phyloP scores from a whole-genome alignment of 1,140 invertebrate species.

The Drosophila cardini region DNA sequence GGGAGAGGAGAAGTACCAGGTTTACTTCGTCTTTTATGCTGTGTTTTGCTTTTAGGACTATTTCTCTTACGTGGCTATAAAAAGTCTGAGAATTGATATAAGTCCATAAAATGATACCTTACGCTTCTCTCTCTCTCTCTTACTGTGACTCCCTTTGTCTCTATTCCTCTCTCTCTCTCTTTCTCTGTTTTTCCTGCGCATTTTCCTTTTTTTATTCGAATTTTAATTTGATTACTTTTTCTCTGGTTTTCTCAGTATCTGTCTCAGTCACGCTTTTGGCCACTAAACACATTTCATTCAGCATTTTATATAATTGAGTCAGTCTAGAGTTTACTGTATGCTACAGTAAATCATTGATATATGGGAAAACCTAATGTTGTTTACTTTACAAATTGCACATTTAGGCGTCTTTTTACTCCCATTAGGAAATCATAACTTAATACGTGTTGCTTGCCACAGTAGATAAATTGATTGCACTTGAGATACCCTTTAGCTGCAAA shows the following conservation, averaged over 20 bases:
- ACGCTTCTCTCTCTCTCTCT: constrained; percentile 34
- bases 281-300: constrained; percentile 23
- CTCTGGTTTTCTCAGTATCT: constrained; percentile 16
- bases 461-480: constrained; percentile 6
- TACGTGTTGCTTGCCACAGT: not conserved
- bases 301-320: constrained; percentile 31
- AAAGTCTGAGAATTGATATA: constrained; percentile 78
- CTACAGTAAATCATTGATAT: constrained; percentile 33
- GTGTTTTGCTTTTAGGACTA: constrained; percentile 56
- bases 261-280: constrained; percentile 20
- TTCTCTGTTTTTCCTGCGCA: constrained; percentile 1
- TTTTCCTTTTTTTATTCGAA: constrained; percentile 66
- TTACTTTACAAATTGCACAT: constrained; percentile 36
- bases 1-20: constrained; percentile 32
- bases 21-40: constrained; percentile 59
- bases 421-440: constrained; percentile 19
- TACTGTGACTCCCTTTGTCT: not conserved
- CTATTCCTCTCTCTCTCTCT: constrained; percentile 23
- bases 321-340: constrained; percentile 18
- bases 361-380: constrained; percentile 5
- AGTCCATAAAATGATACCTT: constrained; percentile 72
- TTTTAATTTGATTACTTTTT: constrained; percentile 80
- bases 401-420: not conserved
- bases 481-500: not conserved
- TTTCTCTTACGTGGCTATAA: constrained; percentile 63